These are phyloP conservation scores for Melanotaenia nigrans DNA, from an alignment of 2,797 vertebrate genomes.

Conservation along the genomic window DNA sequence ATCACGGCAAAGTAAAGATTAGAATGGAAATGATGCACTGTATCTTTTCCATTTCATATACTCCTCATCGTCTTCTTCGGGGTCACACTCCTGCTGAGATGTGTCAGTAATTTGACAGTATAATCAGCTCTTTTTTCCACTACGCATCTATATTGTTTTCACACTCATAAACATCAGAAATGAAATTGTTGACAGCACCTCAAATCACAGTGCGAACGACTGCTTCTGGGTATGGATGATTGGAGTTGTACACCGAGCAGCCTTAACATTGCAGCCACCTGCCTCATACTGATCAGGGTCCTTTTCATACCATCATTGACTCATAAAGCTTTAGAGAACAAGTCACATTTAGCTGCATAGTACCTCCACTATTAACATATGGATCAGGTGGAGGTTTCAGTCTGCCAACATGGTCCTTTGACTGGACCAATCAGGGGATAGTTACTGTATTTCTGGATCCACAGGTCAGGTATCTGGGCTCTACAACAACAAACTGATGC, in stretches of 20 bases:
- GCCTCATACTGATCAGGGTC: no score
- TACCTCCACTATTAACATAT: not conserved
- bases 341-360: not conserved
- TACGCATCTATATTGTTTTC: not conserved
- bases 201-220: not conserved
- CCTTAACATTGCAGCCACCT: not conserved
- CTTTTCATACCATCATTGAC: not conserved
- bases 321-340: not conserved
- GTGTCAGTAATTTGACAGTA: slow-evolving; percentile 7
- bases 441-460: no score
- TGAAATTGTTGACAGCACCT: not conserved
- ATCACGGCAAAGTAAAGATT: not conserved
- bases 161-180: not conserved
- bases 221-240: not conserved
- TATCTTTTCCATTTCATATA: not conserved
- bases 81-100: not conserved
- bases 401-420: no score
- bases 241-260: not conserved
- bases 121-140: not conserved
- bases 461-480: no score
- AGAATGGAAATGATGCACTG: slow-evolving; percentile 1
- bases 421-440: no score
- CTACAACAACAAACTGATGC: no score
- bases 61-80: not conserved
- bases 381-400: no score